phyloP scores from a whole-genome alignment of 2,888 invertebrate species.

The Amorpha juglandis region DNA sequence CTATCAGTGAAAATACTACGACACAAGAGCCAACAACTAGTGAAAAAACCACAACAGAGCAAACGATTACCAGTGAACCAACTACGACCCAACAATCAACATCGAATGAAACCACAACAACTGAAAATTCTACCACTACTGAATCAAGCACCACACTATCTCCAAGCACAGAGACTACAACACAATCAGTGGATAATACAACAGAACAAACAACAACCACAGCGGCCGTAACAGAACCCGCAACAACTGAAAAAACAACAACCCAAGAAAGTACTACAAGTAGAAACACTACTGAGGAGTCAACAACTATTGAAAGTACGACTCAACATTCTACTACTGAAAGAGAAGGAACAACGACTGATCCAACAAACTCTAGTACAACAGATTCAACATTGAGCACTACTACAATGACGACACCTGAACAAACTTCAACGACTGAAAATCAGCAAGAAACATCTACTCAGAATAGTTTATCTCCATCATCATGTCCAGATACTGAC shows the following conservation, averaged over 20 bases:
- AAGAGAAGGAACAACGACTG: conserved; percentile 42
- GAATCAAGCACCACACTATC: conserved; percentile 40
- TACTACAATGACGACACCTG: conserved; percentile 41
- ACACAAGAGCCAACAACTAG: conserved; percentile 34
- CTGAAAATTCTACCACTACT: conserved; percentile 37
- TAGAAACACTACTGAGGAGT: conserved; percentile 33
- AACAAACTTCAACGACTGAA: conserved; percentile 48
- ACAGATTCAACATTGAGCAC: conserved; percentile 34
- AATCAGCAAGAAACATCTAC: conserved; percentile 40
- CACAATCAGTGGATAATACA: conserved; percentile 31
- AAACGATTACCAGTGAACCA: conserved; percentile 41
- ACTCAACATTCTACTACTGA: conserved; percentile 44
- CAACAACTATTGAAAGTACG: conserved; percentile 36
- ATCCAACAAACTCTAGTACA: conserved; percentile 37
- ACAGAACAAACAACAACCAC: conserved; percentile 41
- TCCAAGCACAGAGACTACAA: conserved; percentile 38
- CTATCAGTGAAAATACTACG: conserved; percentile 40
- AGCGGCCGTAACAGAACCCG: conserved; percentile 34
- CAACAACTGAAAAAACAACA: conserved; percentile 43
- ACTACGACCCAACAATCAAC: conserved; percentile 41
- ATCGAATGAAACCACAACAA: conserved; percentile 33
- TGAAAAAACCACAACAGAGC: conserved; percentile 42
- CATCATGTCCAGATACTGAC: conserved; percentile 82
- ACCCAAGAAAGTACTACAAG: conserved; percentile 39
- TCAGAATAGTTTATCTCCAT: conserved; percentile 41